These are phyloP conservation scores for Colinus virginianus DNA, from an alignment of 2,113 vertebrate species.

Conservation along the genomic window DNA sequence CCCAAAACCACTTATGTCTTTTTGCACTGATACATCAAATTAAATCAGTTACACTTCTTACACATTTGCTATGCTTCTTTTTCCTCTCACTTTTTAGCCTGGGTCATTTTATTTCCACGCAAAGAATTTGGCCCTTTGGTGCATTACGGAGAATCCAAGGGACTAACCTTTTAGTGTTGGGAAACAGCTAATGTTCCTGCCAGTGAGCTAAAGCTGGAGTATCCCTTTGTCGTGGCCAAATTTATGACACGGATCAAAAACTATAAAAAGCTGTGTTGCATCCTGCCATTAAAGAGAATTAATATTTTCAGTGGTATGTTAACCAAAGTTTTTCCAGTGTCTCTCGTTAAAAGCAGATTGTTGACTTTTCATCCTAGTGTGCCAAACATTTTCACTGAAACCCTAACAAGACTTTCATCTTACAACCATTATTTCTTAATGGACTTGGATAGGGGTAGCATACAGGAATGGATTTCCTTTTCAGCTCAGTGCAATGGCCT, in stretches of 20 bases:
- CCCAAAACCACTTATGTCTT: neutral
- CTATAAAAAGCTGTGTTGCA: conserved; percentile 83
- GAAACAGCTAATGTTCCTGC: conserved; percentile 76
- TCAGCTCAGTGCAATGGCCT: conserved; percentile 62
- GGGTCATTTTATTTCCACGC: conserved; percentile 27
- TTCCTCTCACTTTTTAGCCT: conserved; percentile 3
- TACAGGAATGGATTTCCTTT: conserved; percentile 78
- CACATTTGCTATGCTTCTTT: neutral
- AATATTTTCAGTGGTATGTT: conserved; percentile 83
- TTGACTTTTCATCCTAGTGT: conserved; percentile 81
- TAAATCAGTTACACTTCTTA: neutral
- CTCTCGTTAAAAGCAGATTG: conserved; percentile 83
- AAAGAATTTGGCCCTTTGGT: conserved; percentile 58
- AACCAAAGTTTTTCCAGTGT: conserved; percentile 82
- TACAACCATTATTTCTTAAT: conserved; percentile 85
- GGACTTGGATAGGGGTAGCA: conserved; percentile 77
- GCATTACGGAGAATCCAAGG: conserved; percentile 59
- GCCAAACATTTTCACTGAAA: conserved; percentile 85
- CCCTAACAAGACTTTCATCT: conserved; percentile 82
- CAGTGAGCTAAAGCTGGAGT: conserved; percentile 77
- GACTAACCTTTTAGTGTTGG: conserved; percentile 67
- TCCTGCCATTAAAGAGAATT: conserved; percentile 85
- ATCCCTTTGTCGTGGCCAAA: conserved; percentile 81
- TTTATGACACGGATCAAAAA: conserved; percentile 84
- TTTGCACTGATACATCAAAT: neutral